Percentiles rank a stretch among this genome's conserved stretches.
Evolutionary conservation across 1,140 invertebrate genomes (phyloP).

Genomic region (Panagrolaimus sp.): DNA sequence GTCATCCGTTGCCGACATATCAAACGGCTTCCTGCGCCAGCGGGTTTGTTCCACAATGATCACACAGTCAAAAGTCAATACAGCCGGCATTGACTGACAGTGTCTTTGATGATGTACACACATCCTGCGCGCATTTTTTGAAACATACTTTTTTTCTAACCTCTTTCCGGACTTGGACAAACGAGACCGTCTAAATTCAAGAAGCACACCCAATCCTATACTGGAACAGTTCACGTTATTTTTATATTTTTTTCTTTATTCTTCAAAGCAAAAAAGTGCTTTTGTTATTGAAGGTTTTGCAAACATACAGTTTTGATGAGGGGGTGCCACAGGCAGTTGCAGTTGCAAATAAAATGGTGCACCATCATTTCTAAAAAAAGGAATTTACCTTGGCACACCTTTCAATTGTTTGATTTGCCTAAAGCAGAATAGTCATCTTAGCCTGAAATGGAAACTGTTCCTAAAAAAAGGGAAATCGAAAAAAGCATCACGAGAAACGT

Average conservation of each 20-base stretch:
- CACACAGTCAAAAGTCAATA: conserved; percentile 14
- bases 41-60: conserved; percentile 10
- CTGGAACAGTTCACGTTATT: conserved; percentile 7
- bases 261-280: too few species aligned
- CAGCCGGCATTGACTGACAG: conserved; percentile 4
- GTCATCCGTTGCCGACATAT: neutral
- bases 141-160: too few species aligned
- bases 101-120: neutral
- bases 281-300: conserved; percentile 7
- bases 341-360: conserved; percentile 2
- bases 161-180: too few species aligned
- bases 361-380: neutral
- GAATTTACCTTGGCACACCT: neutral
- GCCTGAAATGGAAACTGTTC: too few species aligned
- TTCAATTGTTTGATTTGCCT: conserved; percentile 14
- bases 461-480: too few species aligned
- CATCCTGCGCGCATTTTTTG: neutral
- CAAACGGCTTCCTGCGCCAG: conserved; percentile 13
- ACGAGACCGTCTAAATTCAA: too few species aligned
- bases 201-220: neutral
- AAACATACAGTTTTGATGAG: conserved; percentile 10
- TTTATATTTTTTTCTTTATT: neutral
- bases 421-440: neutral
- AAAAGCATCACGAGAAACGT: too few species aligned
- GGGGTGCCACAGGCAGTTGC: conserved; percentile 7